Evolutionary conservation across 92 coral and sea anemone species (phyloP).

Genomic region (Metridium senile): DNA sequence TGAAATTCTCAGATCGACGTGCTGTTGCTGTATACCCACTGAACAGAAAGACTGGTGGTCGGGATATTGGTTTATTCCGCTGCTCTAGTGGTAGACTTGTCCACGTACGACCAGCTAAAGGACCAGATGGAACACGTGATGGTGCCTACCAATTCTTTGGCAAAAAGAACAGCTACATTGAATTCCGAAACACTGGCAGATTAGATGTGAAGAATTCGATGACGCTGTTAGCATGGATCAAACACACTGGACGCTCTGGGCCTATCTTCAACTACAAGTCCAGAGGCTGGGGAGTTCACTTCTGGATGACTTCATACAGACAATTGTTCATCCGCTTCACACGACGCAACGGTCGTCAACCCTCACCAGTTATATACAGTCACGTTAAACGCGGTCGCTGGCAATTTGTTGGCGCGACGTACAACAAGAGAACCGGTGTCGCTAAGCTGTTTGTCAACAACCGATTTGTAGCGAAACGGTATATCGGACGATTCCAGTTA

Average conservation of each 20-base stretch:
- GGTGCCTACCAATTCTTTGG: conserved; percentile 80
- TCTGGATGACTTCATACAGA: conserved; percentile 59
- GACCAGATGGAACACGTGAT: conserved; percentile 74
- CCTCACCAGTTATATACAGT: conserved; percentile 42
- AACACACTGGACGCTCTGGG: conserved; percentile 59
- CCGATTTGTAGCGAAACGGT: conserved; percentile 50
- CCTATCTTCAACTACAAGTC: conserved; percentile 73
- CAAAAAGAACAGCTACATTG: conserved; percentile 61
- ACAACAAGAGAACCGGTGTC: conserved; percentile 50
- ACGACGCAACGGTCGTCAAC: conserved; percentile 40
- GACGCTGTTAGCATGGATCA: conserved; percentile 75
- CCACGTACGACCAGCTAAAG: conserved; percentile 69
- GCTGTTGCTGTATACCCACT: conserved; percentile 79
- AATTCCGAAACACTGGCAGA: conserved; percentile 73
- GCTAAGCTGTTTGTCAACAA: conserved; percentile 67
- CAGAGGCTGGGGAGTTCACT: conserved; percentile 74
- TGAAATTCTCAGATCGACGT: conserved; percentile 59
- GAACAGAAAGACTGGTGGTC: conserved; percentile 41
- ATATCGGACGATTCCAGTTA: conserved; percentile 54
- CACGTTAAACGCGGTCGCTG: conserved; percentile 52
- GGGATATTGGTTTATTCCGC: conserved; percentile 71
- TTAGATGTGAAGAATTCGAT: conserved; percentile 61
- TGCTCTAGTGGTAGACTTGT: conserved; percentile 68
- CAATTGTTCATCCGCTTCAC: conserved; percentile 49
- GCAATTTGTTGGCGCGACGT: conserved; percentile 77